A percentile compares a stretch with the other conserved stretches of the same genome.
These are phyloP conservation scores for Percopsis omiscomaycus DNA, from an alignment of 2,797 vertebrate species.

Conservation along the genomic window DNA sequence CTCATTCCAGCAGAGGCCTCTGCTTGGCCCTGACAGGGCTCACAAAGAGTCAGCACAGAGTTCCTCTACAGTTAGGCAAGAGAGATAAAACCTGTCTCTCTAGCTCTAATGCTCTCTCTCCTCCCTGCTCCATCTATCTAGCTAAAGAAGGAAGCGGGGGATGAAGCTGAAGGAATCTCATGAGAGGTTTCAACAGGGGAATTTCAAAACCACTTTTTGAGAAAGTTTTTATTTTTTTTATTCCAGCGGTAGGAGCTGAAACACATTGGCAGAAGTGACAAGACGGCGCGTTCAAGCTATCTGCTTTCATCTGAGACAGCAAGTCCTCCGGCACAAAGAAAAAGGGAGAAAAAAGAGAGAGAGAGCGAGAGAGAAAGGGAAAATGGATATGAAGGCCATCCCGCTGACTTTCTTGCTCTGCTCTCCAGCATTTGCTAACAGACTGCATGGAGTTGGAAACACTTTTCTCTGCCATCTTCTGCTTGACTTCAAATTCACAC, in stretches of 20 bases:
- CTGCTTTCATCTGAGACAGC: conserved; percentile 25
- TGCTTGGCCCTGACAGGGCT: conserved; percentile 51
- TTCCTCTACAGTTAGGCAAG: conserved; percentile 34
- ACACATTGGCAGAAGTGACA: conserved; percentile 29
- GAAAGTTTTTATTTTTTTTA: conserved; percentile 34
- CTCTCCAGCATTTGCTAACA: background rate
- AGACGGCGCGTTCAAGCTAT: conserved; percentile 26
- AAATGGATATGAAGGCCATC: background rate
- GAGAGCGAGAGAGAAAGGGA: conserved; percentile 7
- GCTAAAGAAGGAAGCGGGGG: conserved; percentile 58
- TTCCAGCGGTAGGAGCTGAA: conserved; percentile 28
- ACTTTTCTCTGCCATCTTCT: no score
- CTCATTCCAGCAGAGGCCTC: conserved; percentile 41
- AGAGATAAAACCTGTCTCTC: conserved; percentile 48
- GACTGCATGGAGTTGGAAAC: conserved; percentile 9
- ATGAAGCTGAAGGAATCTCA: conserved; percentile 67
- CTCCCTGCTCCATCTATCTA: conserved; percentile 24
- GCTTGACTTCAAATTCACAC: no score
- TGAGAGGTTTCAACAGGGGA: conserved; percentile 67
- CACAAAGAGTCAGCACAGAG: conserved; percentile 40
- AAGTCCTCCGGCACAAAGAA: conserved; percentile 28
- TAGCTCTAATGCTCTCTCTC: conserved; percentile 23
- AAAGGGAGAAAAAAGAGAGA: conserved; percentile 9
- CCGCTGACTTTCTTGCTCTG: background rate
- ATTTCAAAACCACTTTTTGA: conserved; percentile 75